Base-by-base conservation (phyloP, 1,140 invertebrate genomes). In the Elymnias hypermnestra region DNA sequence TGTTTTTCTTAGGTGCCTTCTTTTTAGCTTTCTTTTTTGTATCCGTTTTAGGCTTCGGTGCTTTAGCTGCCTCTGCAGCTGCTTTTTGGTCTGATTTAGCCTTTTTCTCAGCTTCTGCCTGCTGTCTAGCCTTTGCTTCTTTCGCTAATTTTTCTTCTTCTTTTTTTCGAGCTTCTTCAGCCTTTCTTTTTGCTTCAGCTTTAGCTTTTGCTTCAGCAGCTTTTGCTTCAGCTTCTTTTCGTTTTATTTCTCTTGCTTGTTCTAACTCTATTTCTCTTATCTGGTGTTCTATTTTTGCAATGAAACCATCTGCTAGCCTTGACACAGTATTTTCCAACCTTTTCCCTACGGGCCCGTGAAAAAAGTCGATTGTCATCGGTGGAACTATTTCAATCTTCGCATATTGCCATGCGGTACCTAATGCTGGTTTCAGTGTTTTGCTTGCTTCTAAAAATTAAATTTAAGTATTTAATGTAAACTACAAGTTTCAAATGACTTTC, bases 331-430 rank as follows among this genome's bases (percentile, higher is more conserved):
- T 49, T 66, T 84, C 81, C 12, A 84, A 26, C 13, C 57, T 61
- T 48, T 66, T 58, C 5, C 72, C 77, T 8, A 10, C 18, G 6
- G 61, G 38, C 25, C 81, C 77, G 38, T 72, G 50, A 33, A 82
- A 65, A 22, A 68, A 71, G 19, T 25, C 29, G 12, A 58, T 14
- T 7, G 72, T 74, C 46, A 65, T 50, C 1, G 81, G 81, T 19
- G 81, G 81, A 37, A 61, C 65, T 26, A 68, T 57, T 67, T 84
- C 81, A 18, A 63, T 51, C 63, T 83, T 84, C 18, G 69, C 66
- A 59, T 83, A 84, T 43, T 60, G 61, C 78, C 81, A 84, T 21
- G 66, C 55, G 15, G 35, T 63, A 12, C 51, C 58, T 31, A 67
- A 29, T n/a, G 39, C 36, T 22, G 69, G 68, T 19, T 52, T 72